A percentile compares a stretch with the other conserved stretches of the same genome.
phyloP scores from a whole-genome alignment of 2,797 vertebrate genomes.

The Pipistrellus pygmaeus region DNA sequence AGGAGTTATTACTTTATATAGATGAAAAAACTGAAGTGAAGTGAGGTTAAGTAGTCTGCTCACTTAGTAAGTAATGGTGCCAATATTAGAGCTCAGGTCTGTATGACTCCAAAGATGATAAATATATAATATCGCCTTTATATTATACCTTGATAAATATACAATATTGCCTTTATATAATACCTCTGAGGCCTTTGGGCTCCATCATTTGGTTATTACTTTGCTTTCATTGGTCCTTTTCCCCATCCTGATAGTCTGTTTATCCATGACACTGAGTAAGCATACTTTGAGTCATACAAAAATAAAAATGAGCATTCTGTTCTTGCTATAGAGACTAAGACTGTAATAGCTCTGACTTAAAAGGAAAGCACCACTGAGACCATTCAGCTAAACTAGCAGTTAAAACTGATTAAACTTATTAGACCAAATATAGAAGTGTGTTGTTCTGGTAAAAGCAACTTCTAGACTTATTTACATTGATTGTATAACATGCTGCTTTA shows the following conservation, averaged over 20 bases:
- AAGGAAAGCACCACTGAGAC: slow-evolving; percentile 11
- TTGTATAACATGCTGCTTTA: not conserved
- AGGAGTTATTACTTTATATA: not conserved
- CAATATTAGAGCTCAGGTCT: not conserved
- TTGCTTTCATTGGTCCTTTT: slow-evolving; percentile 30
- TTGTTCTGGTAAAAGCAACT: not conserved
- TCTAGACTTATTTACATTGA: slow-evolving; percentile 28
- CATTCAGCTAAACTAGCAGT: not conserved
- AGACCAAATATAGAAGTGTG: not conserved
- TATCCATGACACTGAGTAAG: not conserved
- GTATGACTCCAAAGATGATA: not conserved
- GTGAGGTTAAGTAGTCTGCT: not conserved
- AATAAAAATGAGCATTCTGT: not conserved
- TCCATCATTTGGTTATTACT: not conserved
- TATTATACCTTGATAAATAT: not conserved
- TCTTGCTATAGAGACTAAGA: slow-evolving; percentile 8
- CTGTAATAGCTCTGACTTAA: not conserved
- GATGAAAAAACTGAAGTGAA: not conserved
- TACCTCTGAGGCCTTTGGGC: not conserved
- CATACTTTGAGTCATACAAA: slow-evolving; percentile 35
- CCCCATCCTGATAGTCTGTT: not conserved
- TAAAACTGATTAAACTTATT: not conserved
- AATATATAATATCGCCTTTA: not conserved
- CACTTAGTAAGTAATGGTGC: not conserved
- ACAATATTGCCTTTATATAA: not conserved